phyloP scores from a whole-genome alignment of 2,888 invertebrate species.

The Eilema sororculum region DNA sequence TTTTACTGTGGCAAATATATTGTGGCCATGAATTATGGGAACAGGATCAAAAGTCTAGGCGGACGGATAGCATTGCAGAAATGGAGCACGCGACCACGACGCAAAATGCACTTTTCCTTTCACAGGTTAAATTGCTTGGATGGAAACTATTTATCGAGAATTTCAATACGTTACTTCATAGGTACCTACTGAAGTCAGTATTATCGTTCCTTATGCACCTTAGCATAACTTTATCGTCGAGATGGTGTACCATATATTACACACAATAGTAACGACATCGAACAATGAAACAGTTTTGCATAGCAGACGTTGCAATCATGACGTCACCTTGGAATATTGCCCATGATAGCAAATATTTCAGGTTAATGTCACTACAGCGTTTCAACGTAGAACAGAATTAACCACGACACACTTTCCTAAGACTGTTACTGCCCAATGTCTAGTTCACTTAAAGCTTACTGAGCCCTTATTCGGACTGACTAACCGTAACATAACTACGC shows the following conservation, averaged over 20 bases:
- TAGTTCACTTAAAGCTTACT: slow-evolving; percentile 67
- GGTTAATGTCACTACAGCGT: slow-evolving; percentile 59
- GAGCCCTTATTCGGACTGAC: background rate
- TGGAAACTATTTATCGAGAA: background rate
- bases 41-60: too few relatives aligned
- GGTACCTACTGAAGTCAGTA: background rate
- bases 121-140: background rate
- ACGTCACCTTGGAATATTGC: slow-evolving; percentile 69
- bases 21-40: too few relatives aligned
- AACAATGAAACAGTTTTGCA: slow-evolving; percentile 39
- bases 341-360: slow-evolving; percentile 60
- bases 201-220: background rate
- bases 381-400: slow-evolving; percentile 52
- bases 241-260: background rate
- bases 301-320: slow-evolving; percentile 46
- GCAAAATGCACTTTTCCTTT: background rate
- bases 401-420: slow-evolving; percentile 69
- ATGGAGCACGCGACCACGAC: background rate
- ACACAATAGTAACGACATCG: background rate
- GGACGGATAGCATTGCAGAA: too few relatives aligned
- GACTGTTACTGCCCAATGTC: slow-evolving; percentile 73
- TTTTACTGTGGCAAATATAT: too few relatives aligned
- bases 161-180: background rate
- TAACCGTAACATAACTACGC: too few relatives aligned
- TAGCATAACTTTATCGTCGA: too few relatives aligned